phyloP scores from a whole-genome alignment of 2,113 vertebrate genomes.

The Dascyllus trimaculatus region DNA sequence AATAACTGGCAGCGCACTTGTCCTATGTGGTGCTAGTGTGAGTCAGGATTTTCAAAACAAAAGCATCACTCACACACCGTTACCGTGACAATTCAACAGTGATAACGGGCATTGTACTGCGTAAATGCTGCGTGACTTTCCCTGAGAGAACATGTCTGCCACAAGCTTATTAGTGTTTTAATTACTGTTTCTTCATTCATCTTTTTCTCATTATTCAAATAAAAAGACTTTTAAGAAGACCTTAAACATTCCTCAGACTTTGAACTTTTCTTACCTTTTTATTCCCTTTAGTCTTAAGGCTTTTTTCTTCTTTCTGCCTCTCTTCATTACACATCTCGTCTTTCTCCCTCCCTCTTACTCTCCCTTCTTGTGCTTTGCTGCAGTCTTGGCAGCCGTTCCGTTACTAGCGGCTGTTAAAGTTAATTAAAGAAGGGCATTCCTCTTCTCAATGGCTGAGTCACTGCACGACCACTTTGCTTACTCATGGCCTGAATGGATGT shows the following conservation, averaged over 20 bases:
- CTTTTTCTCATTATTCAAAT: constrained; percentile 11
- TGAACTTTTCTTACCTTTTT: constrained; percentile 28
- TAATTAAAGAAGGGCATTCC: constrained; percentile 67
- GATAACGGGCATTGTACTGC: neutral
- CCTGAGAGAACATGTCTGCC: neutral
- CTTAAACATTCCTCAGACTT: constrained; percentile 33
- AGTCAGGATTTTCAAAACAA: constrained; percentile 2
- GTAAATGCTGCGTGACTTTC: neutral
- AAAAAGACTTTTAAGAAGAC: constrained; percentile 6
- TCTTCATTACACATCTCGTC: constrained; percentile 10
- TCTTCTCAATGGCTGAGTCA: constrained; percentile 58
- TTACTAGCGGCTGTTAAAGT: constrained; percentile 49
- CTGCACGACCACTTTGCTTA: constrained; percentile 30
- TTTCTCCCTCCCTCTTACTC: neutral
- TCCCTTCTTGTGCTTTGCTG: constrained; percentile 48
- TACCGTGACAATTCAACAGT: neutral
- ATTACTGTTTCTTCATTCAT: constrained; percentile 35
- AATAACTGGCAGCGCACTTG: too few species aligned
- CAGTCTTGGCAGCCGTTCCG: constrained; percentile 63
- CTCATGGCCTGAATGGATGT: constrained; percentile 33
- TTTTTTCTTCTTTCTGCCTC: neutral
- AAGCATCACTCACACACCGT: neutral
- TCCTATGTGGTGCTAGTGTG: too few species aligned
- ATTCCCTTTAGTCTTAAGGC: neutral
- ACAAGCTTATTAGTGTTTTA: constrained; percentile 23